Percentiles rank a stretch among this genome's conserved stretches.
Evolutionary conservation across 2,888 invertebrate species (phyloP).

Genomic region (Nomada ferruginata): DNA sequence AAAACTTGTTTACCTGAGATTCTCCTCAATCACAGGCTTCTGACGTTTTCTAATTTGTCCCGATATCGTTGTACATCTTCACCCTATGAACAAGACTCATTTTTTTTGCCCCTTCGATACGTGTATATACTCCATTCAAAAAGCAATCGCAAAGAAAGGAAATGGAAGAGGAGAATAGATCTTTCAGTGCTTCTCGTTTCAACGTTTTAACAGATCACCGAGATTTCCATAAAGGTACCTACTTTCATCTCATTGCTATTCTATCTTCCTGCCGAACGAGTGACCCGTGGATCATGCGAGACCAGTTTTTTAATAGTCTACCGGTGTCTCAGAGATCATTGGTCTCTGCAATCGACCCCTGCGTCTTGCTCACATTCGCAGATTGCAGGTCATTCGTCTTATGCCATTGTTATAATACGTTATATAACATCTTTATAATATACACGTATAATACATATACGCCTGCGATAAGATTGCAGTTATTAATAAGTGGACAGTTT

Average conservation of each 20-base stretch:
- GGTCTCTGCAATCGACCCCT: conserved; percentile 3
- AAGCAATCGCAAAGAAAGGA: too few species aligned
- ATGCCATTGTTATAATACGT: conserved; percentile 5
- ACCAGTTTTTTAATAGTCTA: conserved; percentile 30
- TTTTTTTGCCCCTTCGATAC: too few species aligned
- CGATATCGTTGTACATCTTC: too few species aligned
- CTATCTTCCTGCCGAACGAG: conserved; percentile 15
- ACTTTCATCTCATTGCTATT: conserved; percentile 30
- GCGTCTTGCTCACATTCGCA: neutral
- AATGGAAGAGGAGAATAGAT: too few species aligned
- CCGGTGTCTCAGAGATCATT: conserved; percentile 25
- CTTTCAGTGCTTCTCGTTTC: neutral
- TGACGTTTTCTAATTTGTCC: too few species aligned
- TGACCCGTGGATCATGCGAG: conserved; percentile 9
- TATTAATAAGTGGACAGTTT: neutral
- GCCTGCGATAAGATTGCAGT: neutral
- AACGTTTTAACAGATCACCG: neutral
- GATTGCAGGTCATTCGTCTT: neutral
- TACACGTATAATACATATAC: neutral
- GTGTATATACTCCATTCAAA: too few species aligned
- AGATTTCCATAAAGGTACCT: conserved; percentile 6
- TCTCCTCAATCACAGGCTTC: too few species aligned
- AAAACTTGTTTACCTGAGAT: too few species aligned
- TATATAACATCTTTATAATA: neutral
- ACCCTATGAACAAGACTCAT: too few species aligned